Percentiles rank a stretch among this genome's conserved stretches.
Evolutionary conservation across 2,888 invertebrate species (phyloP).

Genomic region (Coronaproctus castanopsis): DNA sequence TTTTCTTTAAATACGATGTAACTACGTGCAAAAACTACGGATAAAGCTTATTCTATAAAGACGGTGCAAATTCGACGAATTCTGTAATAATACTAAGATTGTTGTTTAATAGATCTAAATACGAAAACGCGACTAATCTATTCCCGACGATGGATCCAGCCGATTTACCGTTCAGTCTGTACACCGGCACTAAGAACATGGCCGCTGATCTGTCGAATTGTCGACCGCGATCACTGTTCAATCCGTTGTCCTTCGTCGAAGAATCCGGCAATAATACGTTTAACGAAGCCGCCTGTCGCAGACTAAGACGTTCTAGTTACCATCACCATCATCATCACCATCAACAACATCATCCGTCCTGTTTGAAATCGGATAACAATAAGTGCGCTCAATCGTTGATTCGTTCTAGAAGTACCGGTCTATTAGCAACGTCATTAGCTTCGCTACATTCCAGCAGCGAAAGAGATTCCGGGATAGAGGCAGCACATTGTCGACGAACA

Average conservation of each 20-base stretch:
- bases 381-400: constrained; percentile 12
- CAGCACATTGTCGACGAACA: constrained; percentile 13
- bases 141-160: constrained; percentile 9
- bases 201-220: constrained; percentile 19
- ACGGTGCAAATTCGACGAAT: no score
- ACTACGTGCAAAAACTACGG: no score
- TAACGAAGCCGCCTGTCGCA: constrained; percentile 28
- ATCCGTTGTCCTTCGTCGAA: constrained; percentile 21
- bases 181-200: constrained; percentile 23
- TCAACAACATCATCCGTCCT: not conserved
- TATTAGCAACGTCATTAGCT: constrained; percentile 43
- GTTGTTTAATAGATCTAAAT: constrained; percentile 8
- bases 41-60: no score
- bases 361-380: not conserved
- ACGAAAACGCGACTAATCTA: constrained; percentile 9
- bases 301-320: constrained; percentile 17
- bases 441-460: constrained; percentile 57
- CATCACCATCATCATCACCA: constrained; percentile 9
- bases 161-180: constrained; percentile 13
- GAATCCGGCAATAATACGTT: constrained; percentile 20
- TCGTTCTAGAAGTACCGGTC: constrained; percentile 25
- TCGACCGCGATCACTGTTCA: constrained; percentile 20
- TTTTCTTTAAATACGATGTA: no score
- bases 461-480: constrained; percentile 55
- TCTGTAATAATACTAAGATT: no score